These are phyloP conservation scores for Oppia nitens DNA, from an alignment of 1,140 invertebrate species.

Conservation along the genomic window DNA sequence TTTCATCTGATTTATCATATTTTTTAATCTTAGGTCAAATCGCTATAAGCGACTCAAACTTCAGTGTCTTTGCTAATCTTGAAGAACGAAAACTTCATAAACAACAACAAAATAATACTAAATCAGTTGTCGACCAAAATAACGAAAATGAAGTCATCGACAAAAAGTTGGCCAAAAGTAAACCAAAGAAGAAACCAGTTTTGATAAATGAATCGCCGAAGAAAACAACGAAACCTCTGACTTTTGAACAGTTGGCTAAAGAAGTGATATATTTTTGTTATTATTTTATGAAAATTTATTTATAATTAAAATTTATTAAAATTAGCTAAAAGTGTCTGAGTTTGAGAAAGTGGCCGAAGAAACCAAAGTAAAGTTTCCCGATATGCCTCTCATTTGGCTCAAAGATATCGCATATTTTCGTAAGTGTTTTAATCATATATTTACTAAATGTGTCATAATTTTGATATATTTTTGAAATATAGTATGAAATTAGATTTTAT, in stretches of 20 bases:
- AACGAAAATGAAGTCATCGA: neutral
- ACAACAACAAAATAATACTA: neutral
- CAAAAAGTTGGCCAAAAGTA: neutral
- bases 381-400: constrained; percentile 29
- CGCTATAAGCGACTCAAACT: neutral
- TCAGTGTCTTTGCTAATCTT: neutral
- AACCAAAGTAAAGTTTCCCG: constrained; percentile 27
- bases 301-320: neutral
- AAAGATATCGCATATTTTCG: constrained; percentile 30
- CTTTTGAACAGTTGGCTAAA: neutral
- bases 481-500: no score
- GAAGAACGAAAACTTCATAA: neutral
- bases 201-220: neutral
- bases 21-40: neutral
- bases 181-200: neutral
- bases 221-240: neutral
- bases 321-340: neutral
- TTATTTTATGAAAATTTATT: neutral
- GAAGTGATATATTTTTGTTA: neutral
- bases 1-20: neutral
- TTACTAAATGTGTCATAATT: no score
- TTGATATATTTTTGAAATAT: no score
- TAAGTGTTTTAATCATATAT: no score
- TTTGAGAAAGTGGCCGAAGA: constrained; percentile 24
- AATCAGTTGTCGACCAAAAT: neutral